These are phyloP conservation scores for Heterodera carotae DNA, from an alignment of 1,140 invertebrate species.

Conservation along the genomic window DNA sequence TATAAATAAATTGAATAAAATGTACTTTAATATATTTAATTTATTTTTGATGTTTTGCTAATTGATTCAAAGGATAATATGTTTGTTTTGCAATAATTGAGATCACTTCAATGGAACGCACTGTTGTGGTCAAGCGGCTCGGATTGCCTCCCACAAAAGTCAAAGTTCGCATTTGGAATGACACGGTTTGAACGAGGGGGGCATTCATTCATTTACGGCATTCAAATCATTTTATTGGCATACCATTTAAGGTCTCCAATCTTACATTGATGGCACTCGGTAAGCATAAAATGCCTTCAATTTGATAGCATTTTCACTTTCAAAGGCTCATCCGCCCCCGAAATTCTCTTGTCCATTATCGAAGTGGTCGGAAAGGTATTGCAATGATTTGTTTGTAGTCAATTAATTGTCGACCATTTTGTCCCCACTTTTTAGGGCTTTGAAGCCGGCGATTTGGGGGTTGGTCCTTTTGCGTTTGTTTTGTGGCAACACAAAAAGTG, in stretches of 20 bases:
- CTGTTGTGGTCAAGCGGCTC: constrained; percentile 67
- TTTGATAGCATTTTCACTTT: background rate
- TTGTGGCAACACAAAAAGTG: background rate
- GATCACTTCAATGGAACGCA: constrained; percentile 55
- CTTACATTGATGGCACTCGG: constrained; percentile 98
- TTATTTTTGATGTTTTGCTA: too few species aligned
- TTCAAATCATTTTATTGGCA: too few species aligned
- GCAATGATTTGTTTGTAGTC: too few species aligned
- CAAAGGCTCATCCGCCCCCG: constrained; percentile 84
- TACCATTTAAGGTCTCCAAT: constrained; percentile 73
- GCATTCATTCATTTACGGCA: background rate
- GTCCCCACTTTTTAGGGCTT: constrained; percentile 69
- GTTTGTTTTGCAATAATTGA: background rate
- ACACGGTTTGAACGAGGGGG: constrained; percentile 76
- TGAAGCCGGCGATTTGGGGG: constrained; percentile 91
- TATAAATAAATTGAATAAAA: too few species aligned
- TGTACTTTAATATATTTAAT: too few species aligned
- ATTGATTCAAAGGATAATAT: too few species aligned
- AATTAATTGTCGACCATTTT: constrained; percentile 79
- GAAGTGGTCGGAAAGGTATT: constrained; percentile 78
- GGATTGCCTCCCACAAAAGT: constrained; percentile 63
- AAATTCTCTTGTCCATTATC: constrained; percentile 93
- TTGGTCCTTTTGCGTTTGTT: background rate
- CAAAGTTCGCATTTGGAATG: constrained; percentile 75
- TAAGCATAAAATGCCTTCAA: constrained; percentile 34